Evolutionary conservation across 2,113 vertebrate species (phyloP).

Genomic region (Sinocyclocheilus maitianheensis): DNA sequence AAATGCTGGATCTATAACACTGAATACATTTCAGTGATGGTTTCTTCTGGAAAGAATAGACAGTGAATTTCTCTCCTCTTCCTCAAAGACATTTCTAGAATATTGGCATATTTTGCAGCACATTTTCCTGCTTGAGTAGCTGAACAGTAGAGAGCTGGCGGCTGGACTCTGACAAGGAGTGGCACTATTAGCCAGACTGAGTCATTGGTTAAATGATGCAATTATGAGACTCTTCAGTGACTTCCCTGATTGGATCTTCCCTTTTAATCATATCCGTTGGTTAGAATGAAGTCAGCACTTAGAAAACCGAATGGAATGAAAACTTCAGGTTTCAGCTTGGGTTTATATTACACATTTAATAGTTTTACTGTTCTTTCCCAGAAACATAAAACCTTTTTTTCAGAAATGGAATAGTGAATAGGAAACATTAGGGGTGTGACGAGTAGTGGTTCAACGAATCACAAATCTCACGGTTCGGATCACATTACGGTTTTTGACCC

Average conservation of each 20-base stretch:
- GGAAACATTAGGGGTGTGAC: neutral
- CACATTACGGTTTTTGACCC: too few relatives aligned
- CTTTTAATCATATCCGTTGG: slow-evolving; percentile 21
- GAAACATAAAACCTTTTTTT: neutral
- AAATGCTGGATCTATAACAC: neutral
- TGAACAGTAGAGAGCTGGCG: slow-evolving; percentile 70
- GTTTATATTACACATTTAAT: neutral
- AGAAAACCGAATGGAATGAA: neutral
- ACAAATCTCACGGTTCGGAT: too few relatives aligned
- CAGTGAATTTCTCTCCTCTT: neutral
- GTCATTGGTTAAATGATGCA: slow-evolving; percentile 76
- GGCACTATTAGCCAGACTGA: slow-evolving; percentile 69
- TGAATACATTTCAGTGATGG: neutral
- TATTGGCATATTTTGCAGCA: slow-evolving; percentile 70
- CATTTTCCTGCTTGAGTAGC: slow-evolving; percentile 76
- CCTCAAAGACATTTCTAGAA: slow-evolving; percentile 68
- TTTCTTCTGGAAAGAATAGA: neutral
- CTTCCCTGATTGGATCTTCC: slow-evolving; percentile 68
- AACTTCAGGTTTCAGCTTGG: neutral
- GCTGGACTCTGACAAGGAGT: slow-evolving; percentile 63
- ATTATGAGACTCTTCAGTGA: slow-evolving; percentile 70
- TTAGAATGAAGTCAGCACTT: neutral
- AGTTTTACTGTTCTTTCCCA: neutral
- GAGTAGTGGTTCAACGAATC: too few relatives aligned
- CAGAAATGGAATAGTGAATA: neutral